Conservation (phyloP, 1,140 invertebrate species). For the Cyclargus thomasi region DNA sequence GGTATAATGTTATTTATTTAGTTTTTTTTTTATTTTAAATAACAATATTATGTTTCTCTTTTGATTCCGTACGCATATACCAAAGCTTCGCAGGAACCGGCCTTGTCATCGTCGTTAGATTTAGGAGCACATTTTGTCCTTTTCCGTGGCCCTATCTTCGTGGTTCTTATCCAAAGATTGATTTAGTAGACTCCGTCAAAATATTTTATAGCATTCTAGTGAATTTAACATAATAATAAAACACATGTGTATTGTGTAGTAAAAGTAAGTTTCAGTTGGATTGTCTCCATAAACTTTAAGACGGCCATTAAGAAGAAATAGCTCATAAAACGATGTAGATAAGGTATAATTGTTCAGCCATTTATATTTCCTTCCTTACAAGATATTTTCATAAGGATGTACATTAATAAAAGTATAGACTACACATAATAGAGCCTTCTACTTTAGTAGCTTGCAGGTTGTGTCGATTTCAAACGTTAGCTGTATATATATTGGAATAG, state of each 20-base stretch:
- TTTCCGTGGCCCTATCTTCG: not conserved
- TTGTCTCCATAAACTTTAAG: conserved; percentile 12
- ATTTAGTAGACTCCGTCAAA: not conserved
- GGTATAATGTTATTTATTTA: no score
- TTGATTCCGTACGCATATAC: no score
- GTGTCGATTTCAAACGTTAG: no score
- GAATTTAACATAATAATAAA: conserved; percentile 16
- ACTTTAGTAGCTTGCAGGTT: not conserved
- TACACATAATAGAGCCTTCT: not conserved
- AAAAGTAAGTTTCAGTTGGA: not conserved
- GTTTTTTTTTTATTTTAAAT: no score
- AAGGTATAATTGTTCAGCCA: not conserved
- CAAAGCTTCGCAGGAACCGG: no score
- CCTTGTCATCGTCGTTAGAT: no score
- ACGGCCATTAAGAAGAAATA: conserved; percentile 9
- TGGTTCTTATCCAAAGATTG: not conserved
- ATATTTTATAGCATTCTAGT: conserved; percentile 1
- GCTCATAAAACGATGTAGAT: conserved; percentile 8
- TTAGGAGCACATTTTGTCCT: no score
- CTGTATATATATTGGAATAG: no score
- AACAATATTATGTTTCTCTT: no score
- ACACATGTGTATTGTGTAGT: conserved; percentile 14
- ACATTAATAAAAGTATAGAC: not conserved
- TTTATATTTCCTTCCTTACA: conserved; percentile 8
- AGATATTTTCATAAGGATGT: not conserved